These are phyloP conservation scores for Nanger granti DNA, from an alignment of 2,113 vertebrate genomes.

Conservation along the genomic window DNA sequence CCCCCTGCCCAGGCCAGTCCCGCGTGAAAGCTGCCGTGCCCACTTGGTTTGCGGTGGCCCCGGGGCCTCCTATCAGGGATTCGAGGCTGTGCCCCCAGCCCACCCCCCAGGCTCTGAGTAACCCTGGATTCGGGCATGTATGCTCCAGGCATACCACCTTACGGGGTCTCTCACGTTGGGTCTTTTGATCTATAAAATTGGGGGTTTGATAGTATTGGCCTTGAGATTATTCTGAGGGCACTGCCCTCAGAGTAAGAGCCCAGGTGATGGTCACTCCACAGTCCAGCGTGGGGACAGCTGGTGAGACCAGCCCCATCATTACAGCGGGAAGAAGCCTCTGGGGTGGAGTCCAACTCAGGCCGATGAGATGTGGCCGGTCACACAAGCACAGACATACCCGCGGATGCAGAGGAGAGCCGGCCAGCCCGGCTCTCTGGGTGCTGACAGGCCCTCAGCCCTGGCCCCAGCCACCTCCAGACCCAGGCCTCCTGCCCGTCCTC, in stretches of 20 bases:
- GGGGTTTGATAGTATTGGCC: accelerated
- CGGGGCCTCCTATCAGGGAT: accelerated
- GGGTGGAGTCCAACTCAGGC: too few relatives aligned
- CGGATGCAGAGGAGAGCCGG: accelerated
- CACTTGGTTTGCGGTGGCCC: accelerated
- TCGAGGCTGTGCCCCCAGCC: neutral
- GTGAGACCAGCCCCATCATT: accelerated
- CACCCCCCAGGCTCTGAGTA: neutral
- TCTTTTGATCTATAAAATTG: neutral
- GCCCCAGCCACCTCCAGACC: neutral
- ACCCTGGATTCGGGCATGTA: neutral
- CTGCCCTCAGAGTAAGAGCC: neutral
- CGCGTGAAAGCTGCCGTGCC: accelerated
- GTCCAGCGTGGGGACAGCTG: accelerated
- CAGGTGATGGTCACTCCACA: accelerated
- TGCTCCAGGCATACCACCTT: neutral
- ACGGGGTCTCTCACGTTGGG: neutral
- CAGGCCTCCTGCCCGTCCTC: neutral
- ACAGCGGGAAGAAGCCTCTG: accelerated
- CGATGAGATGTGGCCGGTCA: accelerated
- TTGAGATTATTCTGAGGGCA: neutral
- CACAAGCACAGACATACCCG: neutral
- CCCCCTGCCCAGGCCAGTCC: accelerated
- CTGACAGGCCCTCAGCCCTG: accelerated
- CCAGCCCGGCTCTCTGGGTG: accelerated